Conservation (phyloP, 92 coral and sea anemone species). For the Nematostella vectensis region DNA sequence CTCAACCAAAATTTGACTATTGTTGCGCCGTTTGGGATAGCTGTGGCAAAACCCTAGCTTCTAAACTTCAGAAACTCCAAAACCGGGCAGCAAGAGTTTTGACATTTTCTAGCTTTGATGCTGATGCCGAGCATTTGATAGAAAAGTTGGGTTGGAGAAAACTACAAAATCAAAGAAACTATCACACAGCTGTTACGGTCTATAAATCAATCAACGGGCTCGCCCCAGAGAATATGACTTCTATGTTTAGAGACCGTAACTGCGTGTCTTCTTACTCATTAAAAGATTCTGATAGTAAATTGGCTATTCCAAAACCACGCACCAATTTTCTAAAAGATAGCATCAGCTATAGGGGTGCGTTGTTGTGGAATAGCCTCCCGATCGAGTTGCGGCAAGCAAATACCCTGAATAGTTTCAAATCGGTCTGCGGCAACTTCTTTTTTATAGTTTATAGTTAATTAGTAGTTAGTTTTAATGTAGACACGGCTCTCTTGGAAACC, state of each 20-base stretch:
- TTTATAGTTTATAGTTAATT: too few species aligned
- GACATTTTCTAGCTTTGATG: neutral
- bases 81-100: neutral
- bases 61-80: neutral
- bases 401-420: neutral
- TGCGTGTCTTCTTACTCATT: too few species aligned
- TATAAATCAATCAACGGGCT: neutral
- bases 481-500: too few species aligned
- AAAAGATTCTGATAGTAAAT: neutral
- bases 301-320: neutral
- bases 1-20: too few species aligned
- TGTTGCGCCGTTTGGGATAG: neutral
- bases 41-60: neutral
- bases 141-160: neutral
- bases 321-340: neutral
- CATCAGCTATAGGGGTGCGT: neutral
- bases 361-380: neutral
- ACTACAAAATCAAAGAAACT: neutral
- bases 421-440: too few species aligned
- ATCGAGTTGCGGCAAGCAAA: neutral
- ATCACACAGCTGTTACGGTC: neutral
- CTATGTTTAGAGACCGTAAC: neutral
- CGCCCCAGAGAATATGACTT: neutral
- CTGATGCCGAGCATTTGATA: neutral
- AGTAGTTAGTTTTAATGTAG: too few species aligned